phyloP scores from a whole-genome alignment of 2,797 vertebrate genomes.

The Emydoidea blandingii region DNA sequence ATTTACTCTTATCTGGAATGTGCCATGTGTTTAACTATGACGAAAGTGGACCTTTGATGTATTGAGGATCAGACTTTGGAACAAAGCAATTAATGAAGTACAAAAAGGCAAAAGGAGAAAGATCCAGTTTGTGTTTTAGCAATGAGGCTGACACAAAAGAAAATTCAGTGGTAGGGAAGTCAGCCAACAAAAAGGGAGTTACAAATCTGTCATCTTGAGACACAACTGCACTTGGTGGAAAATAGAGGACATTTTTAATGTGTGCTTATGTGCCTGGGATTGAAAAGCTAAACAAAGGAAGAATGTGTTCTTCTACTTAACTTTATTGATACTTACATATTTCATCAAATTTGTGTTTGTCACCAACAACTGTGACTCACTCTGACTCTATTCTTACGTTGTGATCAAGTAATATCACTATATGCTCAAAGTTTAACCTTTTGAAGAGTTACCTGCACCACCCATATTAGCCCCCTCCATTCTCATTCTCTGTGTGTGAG shows the following conservation, averaged over 20 bases:
- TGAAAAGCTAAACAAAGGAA: slow-evolving; percentile 27
- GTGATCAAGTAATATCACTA: background rate
- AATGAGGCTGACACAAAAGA: background rate
- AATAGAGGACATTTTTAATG: slow-evolving; percentile 28
- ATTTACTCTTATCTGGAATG: background rate
- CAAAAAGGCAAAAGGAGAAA: background rate
- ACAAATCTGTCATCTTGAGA: slow-evolving; percentile 20
- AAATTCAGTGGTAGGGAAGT: background rate
- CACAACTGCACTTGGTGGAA: background rate
- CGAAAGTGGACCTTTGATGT: background rate
- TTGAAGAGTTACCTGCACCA: background rate
- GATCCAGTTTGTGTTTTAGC: background rate
- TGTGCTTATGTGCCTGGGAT: slow-evolving; percentile 14
- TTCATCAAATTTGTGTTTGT: background rate
- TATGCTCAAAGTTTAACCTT: background rate
- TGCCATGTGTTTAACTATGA: background rate
- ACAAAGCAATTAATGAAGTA: slow-evolving; percentile 6
- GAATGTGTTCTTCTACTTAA: background rate
- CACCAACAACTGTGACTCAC: background rate
- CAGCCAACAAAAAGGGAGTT: slow-evolving; percentile 34
- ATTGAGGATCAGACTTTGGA: background rate
- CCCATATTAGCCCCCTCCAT: background rate
- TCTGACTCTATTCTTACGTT: background rate
- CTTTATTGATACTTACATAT: background rate
- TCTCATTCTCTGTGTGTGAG: background rate